These are phyloP conservation scores for Buceros bicornis DNA, from an alignment of 2,797 vertebrate genomes.

Conservation along the genomic window DNA sequence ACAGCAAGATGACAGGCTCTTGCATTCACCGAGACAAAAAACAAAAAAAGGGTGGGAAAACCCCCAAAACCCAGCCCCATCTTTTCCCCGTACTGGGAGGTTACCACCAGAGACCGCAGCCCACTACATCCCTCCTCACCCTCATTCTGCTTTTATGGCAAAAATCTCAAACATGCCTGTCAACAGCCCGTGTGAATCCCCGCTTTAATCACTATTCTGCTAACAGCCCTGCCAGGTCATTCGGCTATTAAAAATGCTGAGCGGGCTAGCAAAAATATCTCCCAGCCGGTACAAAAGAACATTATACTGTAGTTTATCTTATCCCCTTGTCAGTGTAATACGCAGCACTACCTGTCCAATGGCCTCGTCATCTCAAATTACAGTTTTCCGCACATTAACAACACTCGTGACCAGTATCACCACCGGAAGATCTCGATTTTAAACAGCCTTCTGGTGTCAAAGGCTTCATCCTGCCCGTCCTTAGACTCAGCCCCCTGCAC, in stretches of 20 bases:
- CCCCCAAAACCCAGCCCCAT: background rate
- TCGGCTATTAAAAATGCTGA: background rate
- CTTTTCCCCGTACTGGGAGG: background rate
- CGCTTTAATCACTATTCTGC: background rate
- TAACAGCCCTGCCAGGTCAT: conserved; percentile 14
- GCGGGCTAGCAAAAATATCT: conserved; percentile 46
- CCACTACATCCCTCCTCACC: background rate
- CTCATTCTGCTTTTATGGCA: background rate
- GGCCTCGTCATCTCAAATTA: conserved; percentile 48
- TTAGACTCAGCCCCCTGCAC: background rate
- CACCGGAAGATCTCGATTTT: background rate
- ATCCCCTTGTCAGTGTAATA: conserved; percentile 22
- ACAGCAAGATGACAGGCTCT: conserved; percentile 43
- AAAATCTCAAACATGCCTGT: background rate
- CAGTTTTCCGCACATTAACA: conserved; percentile 57
- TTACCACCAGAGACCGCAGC: background rate
- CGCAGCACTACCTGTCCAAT: conserved; percentile 44
- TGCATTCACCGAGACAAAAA: accelerated
- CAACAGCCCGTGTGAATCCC: background rate
- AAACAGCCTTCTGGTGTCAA: background rate
- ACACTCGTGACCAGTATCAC: conserved; percentile 16
- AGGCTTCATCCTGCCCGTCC: background rate
- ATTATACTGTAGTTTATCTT: conserved; percentile 43
- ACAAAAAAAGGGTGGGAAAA: background rate
- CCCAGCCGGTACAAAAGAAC: conserved; percentile 8